These are phyloP conservation scores for Garrulus glandarius DNA, from an alignment of 2,797 vertebrate genomes.

Conservation along the genomic window DNA sequence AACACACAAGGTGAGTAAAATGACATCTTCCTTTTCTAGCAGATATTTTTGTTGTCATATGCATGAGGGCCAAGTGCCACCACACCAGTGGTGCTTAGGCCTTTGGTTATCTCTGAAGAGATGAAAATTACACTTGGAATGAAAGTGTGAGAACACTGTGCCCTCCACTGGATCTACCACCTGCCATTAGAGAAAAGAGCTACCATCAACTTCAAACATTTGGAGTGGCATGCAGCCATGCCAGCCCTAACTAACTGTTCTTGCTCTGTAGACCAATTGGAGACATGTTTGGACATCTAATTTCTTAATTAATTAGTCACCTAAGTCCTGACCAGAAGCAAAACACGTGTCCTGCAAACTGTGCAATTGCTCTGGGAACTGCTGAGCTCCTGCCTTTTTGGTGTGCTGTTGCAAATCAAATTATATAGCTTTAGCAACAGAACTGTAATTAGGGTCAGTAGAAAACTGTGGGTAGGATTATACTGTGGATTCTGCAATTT, in stretches of 20 bases:
- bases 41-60: background rate
- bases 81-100: background rate
- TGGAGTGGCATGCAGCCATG: background rate
- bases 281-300: background rate
- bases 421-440: slow-evolving; percentile 49
- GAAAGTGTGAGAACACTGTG: background rate
- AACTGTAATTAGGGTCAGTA: slow-evolving; percentile 48
- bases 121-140: background rate
- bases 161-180: background rate
- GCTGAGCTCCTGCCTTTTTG: slow-evolving; percentile 43
- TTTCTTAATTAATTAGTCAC: slow-evolving; percentile 14
- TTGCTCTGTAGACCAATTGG: background rate
- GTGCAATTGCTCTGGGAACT: slow-evolving; percentile 3
- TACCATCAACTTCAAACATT: background rate
- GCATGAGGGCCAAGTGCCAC: background rate
- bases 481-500: slow-evolving; percentile 48
- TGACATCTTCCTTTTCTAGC: background rate
- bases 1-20: background rate
- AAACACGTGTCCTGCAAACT: slow-evolving; percentile 46
- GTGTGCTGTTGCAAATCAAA: slow-evolving; percentile 50
- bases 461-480: slow-evolving; percentile 26
- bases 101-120: background rate
- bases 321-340: background rate
- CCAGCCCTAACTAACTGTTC: background rate
- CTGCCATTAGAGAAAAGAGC: background rate